Percentiles rank a stretch among this genome's conserved stretches.
Conservation (phyloP, 1,140 invertebrate species). For the Aphaenogaster floridana region DNA sequence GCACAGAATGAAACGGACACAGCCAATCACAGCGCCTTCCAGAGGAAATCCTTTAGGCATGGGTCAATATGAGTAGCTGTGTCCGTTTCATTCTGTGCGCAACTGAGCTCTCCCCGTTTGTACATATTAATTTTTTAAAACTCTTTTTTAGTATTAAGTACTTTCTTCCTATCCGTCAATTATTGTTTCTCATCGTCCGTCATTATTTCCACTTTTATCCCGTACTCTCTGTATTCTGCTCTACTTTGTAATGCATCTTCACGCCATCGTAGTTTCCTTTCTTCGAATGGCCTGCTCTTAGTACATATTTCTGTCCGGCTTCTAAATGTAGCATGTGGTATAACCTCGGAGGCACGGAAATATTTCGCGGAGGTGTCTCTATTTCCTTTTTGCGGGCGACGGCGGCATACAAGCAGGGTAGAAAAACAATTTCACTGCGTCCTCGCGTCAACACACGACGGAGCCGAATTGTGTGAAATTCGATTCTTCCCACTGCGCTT, state of each 20-base stretch:
- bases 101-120: too few relatives aligned
- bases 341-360: slow-evolving; percentile 17
- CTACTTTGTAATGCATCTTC: background rate
- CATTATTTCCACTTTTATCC: background rate
- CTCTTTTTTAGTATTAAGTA: background rate
- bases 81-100: too few relatives aligned
- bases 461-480: slow-evolving; percentile 65
- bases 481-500: slow-evolving; percentile 43
- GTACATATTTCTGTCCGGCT: slow-evolving; percentile 12
- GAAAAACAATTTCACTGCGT: slow-evolving; percentile 69
- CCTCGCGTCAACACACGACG: slow-evolving; percentile 35
- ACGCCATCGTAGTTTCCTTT: background rate
- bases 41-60: too few relatives aligned
- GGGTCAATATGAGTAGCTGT: too few relatives aligned
- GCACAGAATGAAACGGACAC: too few relatives aligned
- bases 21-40: too few relatives aligned
- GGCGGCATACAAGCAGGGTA: slow-evolving; percentile 35
- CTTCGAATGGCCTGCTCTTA: slow-evolving; percentile 12
- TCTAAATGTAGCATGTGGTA: slow-evolving; percentile 17
- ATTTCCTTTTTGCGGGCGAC: slow-evolving; percentile 37
- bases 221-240: background rate
- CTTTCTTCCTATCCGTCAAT: background rate
- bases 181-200: background rate
- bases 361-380: slow-evolving; percentile 36
- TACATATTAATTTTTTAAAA: background rate